Base-by-base conservation (phyloP, 2,888 invertebrate species). In the Oligia fasciuncula region DNA sequence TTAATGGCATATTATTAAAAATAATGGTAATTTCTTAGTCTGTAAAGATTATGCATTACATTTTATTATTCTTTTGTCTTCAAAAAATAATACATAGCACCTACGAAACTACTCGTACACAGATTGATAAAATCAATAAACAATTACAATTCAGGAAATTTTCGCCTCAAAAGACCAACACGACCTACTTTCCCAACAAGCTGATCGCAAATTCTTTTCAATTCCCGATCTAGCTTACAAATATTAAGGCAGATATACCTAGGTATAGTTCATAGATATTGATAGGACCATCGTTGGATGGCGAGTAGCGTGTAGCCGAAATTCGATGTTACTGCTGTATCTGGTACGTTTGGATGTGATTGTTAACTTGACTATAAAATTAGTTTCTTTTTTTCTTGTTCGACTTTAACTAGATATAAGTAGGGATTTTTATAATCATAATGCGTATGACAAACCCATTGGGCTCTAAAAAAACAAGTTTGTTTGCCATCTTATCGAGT, bases 271-370 rank as follows among this genome's bases (percentile, higher is more conserved):
- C 81, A 75, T 76, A 73, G 82, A 83, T 85, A 80, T 65, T 76
- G 75, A 83, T 79, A 80, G 80, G 60, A 84, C 81, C 81, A 88
- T 87, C 79, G 78, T 9, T 84, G 81, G 77, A 85, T 89, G 82
- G 85, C 84, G 46, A 60, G 79, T 51, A 69, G 35, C 69, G 86
- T 85, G 83, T 83, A 85, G 85, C 87, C 86, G 88, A 90, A 87
- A 92, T 92, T 89, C 85, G 85, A 85, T 88, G 86, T 84, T 84
- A 86, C 85, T 81, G 85, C 80, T 60, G n/a, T 35, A n/a, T 35
- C 9, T 13, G 43, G 19, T 23, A 51, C 35, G 51, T 79, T 80
- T 60, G 43, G 9, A 66, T 11, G 9, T 17, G 69, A 35, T 13
- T 51, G 63, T 69, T 0, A 5, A 69, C 63, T 80, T 51, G 68